These are phyloP conservation scores for Patagioenas fasciata DNA, from an alignment of 2,113 vertebrate genomes.

Conservation along the genomic window DNA sequence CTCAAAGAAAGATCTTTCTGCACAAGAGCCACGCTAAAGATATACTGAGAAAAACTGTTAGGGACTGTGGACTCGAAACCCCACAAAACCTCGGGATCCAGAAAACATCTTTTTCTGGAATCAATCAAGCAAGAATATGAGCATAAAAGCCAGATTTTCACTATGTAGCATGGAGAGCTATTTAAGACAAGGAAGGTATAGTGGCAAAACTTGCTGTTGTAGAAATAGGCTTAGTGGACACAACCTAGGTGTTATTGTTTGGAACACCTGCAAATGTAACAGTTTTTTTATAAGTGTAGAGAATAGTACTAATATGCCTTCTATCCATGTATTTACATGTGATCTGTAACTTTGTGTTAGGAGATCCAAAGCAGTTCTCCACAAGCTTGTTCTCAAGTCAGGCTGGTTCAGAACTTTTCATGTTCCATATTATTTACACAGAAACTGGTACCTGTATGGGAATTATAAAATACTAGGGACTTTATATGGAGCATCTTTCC, in stretches of 20 bases:
- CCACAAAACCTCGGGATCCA: not conserved
- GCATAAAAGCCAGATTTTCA: not conserved
- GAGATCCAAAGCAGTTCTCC: not conserved
- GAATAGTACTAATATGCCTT: not conserved
- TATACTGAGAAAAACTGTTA: not conserved
- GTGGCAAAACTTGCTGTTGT: not conserved
- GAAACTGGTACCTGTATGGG: no score
- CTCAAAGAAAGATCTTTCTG: not conserved
- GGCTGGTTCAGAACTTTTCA: not conserved
- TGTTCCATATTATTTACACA: no score
- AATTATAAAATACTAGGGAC: no score
- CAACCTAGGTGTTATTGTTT: not conserved
- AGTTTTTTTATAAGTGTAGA: not conserved
- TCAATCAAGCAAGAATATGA: not conserved
- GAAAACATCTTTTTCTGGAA: not conserved
- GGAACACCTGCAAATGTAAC: not conserved
- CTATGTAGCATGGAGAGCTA: not conserved
- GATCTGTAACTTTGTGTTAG: not conserved
- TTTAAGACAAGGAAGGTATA: not conserved
- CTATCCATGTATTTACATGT: not conserved
- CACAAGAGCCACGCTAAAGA: not conserved
- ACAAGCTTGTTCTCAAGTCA: fast-evolving
- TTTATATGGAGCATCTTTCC: no score
- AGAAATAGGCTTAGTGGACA: not conserved
- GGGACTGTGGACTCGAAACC: not conserved